Evolutionary conservation across 2,113 vertebrate genomes (phyloP).

Genomic region (Ramphastos sulfuratus): DNA sequence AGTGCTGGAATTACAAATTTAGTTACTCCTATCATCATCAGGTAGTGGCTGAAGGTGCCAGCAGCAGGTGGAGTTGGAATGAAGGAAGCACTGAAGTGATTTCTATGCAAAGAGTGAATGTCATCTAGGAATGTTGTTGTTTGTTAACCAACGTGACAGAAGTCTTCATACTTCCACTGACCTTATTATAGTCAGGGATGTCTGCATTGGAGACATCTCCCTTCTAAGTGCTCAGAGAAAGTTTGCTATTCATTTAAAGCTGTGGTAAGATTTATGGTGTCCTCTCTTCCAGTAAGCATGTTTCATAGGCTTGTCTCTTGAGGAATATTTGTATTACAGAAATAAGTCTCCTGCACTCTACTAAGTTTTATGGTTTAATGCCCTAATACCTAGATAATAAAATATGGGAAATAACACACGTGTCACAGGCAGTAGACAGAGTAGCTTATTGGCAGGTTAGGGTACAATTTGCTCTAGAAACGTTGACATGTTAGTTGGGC

Average conservation of each 20-base stretch:
- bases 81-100: not conserved
- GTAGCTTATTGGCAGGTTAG: not conserved
- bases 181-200: not conserved
- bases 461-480: not conserved
- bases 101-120: not conserved
- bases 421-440: not conserved
- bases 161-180: not conserved
- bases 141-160: not conserved
- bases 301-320: not conserved
- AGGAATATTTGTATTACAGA: slow-evolving; percentile 14
- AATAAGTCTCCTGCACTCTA: not conserved
- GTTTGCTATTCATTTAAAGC: not conserved
- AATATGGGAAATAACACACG: not conserved
- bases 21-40: not conserved
- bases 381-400: slow-evolving; percentile 16
- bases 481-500: not conserved
- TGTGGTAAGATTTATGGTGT: not conserved
- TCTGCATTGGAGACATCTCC: not conserved
- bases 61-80: not conserved
- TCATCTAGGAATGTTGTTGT: not conserved
- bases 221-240: not conserved
- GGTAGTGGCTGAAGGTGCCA: not conserved
- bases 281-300: not conserved
- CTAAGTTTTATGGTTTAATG: not conserved
- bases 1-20: not conserved